These are phyloP conservation scores for Drosophila borealis DNA, from an alignment of 2,888 invertebrate genomes.

Conservation along the genomic window DNA sequence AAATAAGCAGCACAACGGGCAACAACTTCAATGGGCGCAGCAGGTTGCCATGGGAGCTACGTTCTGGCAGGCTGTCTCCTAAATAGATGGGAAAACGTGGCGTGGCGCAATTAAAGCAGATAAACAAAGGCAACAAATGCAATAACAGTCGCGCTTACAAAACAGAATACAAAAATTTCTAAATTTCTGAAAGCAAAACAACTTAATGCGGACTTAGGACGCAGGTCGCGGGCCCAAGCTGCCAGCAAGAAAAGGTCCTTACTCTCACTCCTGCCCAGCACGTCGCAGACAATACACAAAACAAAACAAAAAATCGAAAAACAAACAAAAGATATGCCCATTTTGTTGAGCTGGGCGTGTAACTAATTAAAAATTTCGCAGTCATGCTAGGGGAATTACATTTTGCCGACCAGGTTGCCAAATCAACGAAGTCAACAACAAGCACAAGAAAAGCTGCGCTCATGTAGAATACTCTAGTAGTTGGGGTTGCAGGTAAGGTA, in stretches of 20 bases:
- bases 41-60: conserved; percentile 21
- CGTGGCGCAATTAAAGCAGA: conserved; percentile 71
- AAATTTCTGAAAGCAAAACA: conserved; percentile 71
- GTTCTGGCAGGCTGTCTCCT: conserved; percentile 23
- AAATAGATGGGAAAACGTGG: conserved; percentile 26
- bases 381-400: conserved; percentile 79
- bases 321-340: conserved; percentile 22
- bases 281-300: conserved; percentile 20
- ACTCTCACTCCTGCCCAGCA: background rate
- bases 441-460: conserved; percentile 1
- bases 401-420: conserved; percentile 68
- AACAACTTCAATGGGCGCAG: conserved; percentile 11
- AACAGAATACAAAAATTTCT: conserved; percentile 61
- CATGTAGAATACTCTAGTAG: conserved; percentile 34
- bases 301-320: conserved; percentile 5
- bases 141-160: conserved; percentile 61
- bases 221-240: conserved; percentile 16
- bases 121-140: conserved; percentile 75
- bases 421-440: conserved; percentile 70
- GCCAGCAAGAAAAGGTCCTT: conserved; percentile 37
- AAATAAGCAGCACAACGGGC: background rate
- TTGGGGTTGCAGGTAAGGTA: conserved; percentile 1
- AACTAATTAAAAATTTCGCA: conserved; percentile 78
- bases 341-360: conserved; percentile 32
- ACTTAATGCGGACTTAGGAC: conserved; percentile 67